A percentile compares a stretch with the other conserved stretches of the same genome.
phyloP scores from a whole-genome alignment of 2,113 vertebrate species.

The Epinephelus moara region DNA sequence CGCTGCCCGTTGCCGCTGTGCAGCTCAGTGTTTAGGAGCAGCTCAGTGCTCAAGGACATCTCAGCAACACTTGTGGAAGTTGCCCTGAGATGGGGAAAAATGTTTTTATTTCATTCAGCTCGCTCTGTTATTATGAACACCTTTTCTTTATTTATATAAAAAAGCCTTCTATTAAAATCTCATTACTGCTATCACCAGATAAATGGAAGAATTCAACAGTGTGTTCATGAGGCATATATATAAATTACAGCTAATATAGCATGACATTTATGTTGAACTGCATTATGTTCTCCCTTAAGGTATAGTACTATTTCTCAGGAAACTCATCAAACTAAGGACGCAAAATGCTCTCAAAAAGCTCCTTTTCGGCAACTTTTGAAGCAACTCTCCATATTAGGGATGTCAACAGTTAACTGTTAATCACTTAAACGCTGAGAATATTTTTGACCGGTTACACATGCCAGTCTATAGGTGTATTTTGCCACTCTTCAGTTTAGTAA shows the following conservation, averaged over 20 bases:
- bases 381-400: neutral
- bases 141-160: neutral
- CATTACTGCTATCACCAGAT: constrained; percentile 16
- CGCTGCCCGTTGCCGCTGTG: neutral
- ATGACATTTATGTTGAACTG: neutral
- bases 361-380: neutral
- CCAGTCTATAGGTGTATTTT: no score
- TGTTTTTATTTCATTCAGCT: neutral
- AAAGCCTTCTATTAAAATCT: constrained; percentile 15
- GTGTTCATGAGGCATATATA: neutral
- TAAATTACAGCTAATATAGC: constrained; percentile 8
- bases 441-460: no score
- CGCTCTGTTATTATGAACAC: neutral
- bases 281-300: neutral
- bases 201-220: neutral
- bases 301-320: neutral
- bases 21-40: neutral
- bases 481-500: no score
- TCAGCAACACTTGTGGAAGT: neutral
- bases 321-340: neutral
- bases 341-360: neutral
- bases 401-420: no score
- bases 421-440: no score
- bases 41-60: constrained; percentile 34
- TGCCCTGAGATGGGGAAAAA: neutral